These are phyloP conservation scores for Hermodice carunculata DNA, from an alignment of 2,888 invertebrate species.

Conservation along the genomic window DNA sequence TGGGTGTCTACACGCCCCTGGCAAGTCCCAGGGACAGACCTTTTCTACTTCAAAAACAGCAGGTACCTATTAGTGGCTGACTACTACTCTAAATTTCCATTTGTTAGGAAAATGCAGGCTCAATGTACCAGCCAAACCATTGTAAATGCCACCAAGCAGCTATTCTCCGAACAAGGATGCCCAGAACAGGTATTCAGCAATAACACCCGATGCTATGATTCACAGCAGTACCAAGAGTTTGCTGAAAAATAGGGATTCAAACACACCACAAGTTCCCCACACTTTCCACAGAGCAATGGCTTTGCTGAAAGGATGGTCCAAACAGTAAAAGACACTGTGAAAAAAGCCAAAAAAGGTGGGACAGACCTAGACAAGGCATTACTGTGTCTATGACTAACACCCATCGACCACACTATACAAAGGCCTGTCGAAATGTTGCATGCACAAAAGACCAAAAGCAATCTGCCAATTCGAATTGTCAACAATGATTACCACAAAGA, in stretches of 20 bases:
- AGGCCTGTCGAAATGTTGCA: conserved; percentile 8
- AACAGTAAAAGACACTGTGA: conserved; percentile 2
- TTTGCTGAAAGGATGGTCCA: conserved; percentile 10
- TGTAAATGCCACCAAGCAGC: not conserved
- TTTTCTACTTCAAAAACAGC: conserved; percentile 18
- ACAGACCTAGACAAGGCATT: not conserved
- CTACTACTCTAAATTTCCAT: conserved; percentile 4
- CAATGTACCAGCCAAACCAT: not conserved
- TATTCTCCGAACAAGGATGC: conserved; percentile 10
- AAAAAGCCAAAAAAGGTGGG: not conserved
- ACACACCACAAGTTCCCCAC: conserved; percentile 10
- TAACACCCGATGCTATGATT: conserved; percentile 7
- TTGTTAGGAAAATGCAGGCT: not conserved
- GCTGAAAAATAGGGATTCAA: not conserved
- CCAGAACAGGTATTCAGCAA: not conserved
- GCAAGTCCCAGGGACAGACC: conserved; percentile 23
- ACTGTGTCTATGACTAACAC: not conserved
- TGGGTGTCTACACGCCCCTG: conserved; percentile 22
- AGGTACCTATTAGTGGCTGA: conserved; percentile 1
- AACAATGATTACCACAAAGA: not conserved
- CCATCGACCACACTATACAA: not conserved
- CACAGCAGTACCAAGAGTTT: conserved; percentile 1
- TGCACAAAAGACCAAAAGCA: not conserved
- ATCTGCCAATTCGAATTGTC: not conserved
- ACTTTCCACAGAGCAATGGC: conserved; percentile 10